phyloP scores from a whole-genome alignment of 2,113 vertebrate genomes.

The Oostethus manadensis region DNA sequence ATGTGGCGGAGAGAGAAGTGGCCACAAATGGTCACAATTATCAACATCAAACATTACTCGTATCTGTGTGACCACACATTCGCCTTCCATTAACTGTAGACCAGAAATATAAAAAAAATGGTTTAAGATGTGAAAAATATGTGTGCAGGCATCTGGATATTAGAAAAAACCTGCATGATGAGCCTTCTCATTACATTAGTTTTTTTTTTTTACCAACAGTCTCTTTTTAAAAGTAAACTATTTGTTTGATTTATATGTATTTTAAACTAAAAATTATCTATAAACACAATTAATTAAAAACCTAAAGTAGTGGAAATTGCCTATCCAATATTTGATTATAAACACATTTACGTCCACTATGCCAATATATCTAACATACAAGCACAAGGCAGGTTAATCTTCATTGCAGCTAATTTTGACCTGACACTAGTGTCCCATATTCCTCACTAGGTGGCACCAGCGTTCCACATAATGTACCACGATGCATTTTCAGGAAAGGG shows the following conservation, averaged over 20 bases:
- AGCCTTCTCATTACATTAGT: not conserved
- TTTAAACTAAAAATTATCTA: not conserved
- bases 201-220: too few relatives aligned
- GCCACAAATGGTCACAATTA: constrained; percentile 37
- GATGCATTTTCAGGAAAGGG: constrained; percentile 14
- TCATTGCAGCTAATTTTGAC: constrained; percentile 44
- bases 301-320: not conserved
- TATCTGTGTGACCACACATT: constrained; percentile 26
- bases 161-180: not conserved
- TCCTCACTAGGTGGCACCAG: constrained; percentile 76
- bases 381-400: constrained; percentile 14
- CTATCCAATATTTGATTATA: not conserved
- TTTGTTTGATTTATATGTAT: not conserved
- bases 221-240: too few relatives aligned
- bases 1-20: constrained; percentile 7
- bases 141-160: constrained; percentile 1
- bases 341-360: not conserved
- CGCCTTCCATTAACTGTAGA: constrained; percentile 20
- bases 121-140: constrained; percentile 22
- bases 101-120: constrained; percentile 5
- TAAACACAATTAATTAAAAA: not conserved
- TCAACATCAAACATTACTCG: constrained; percentile 28
- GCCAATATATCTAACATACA: constrained; percentile 13
- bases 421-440: constrained; percentile 43
- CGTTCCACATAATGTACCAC: constrained; percentile 62